phyloP scores from a whole-genome alignment of 2,113 vertebrate species.

The Orientallactaga bullata region DNA sequence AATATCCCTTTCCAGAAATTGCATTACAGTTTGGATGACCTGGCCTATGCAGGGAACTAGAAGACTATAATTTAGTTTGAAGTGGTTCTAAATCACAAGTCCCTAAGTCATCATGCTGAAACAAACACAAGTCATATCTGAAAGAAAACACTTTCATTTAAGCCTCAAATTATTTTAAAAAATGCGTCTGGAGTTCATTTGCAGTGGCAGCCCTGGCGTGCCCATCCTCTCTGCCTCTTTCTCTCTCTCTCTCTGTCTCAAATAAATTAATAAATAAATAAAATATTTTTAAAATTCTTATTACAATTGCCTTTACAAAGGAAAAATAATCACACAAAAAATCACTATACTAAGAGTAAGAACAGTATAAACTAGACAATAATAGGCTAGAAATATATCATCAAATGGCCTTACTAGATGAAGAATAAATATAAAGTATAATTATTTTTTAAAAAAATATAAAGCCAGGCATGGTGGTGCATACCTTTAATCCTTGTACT shows the following conservation, averaged over 20 bases:
- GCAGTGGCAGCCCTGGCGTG: too few species aligned
- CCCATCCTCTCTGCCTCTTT: too few species aligned
- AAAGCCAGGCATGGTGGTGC: too few species aligned
- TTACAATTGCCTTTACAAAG: background rate
- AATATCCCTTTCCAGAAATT: background rate
- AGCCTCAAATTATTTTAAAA: background rate
- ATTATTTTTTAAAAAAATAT: background rate
- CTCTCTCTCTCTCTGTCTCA: too few species aligned
- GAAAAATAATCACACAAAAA: background rate
- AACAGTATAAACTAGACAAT: background rate
- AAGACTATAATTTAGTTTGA: background rate
- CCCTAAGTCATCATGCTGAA: background rate
- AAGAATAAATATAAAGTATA: background rate
- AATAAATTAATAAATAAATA: too few species aligned
- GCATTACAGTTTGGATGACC: background rate
- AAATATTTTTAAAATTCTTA: background rate
- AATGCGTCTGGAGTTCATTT: too few species aligned
- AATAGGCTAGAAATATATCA: background rate
- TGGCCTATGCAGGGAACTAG: background rate
- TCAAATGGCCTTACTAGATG: background rate
- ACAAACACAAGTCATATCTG: background rate
- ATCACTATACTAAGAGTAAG: background rate
- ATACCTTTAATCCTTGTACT: too few species aligned
- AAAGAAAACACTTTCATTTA: background rate
- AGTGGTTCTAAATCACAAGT: background rate